phyloP scores from a whole-genome alignment of 2,888 invertebrate species.

The Orthosia incerta region DNA sequence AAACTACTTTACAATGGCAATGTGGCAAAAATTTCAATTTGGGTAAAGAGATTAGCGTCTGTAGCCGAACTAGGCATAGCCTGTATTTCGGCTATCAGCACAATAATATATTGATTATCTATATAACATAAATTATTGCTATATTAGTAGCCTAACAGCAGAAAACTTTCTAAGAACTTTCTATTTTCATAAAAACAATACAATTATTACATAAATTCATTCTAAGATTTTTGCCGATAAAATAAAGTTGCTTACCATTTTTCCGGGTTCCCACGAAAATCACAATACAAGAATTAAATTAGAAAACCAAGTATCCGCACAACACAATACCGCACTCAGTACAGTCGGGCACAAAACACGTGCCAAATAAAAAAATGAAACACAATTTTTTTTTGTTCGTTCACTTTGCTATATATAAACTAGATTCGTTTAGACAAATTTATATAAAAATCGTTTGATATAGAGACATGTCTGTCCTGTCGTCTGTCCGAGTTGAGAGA shows the following conservation, averaged over 20 bases:
- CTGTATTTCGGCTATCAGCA: too few species aligned
- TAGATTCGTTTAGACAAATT: slow-evolving; percentile 67
- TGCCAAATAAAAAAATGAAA: slow-evolving; percentile 44
- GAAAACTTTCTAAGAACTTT: slow-evolving; percentile 65
- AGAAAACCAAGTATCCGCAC: slow-evolving; percentile 72
- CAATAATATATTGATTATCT: neutral
- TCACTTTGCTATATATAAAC: slow-evolving; percentile 70
- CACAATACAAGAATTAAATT: slow-evolving; percentile 70
- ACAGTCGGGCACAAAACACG: slow-evolving; percentile 67
- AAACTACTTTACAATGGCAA: too few species aligned
- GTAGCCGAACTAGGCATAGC: too few species aligned
- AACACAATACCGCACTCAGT: slow-evolving; percentile 66
- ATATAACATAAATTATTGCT: slow-evolving; percentile 17
- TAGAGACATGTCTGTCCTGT: slow-evolving; percentile 79
- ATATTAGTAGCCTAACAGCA: slow-evolving; percentile 9
- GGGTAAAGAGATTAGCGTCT: too few species aligned
- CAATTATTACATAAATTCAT: neutral
- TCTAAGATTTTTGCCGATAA: neutral
- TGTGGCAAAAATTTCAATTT: too few species aligned
- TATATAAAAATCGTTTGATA: slow-evolving; percentile 68
- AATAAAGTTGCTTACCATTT: slow-evolving; percentile 80
- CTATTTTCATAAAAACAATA: slow-evolving; percentile 46
- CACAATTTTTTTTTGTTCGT: slow-evolving; percentile 56
- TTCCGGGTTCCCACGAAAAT: slow-evolving; percentile 73
- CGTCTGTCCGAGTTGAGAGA: slow-evolving; percentile 86